A percentile compares a stretch with the other conserved stretches of the same genome.
phyloP scores from a whole-genome alignment of 2,888 invertebrate species.

The Ditylenchus weischeri region DNA sequence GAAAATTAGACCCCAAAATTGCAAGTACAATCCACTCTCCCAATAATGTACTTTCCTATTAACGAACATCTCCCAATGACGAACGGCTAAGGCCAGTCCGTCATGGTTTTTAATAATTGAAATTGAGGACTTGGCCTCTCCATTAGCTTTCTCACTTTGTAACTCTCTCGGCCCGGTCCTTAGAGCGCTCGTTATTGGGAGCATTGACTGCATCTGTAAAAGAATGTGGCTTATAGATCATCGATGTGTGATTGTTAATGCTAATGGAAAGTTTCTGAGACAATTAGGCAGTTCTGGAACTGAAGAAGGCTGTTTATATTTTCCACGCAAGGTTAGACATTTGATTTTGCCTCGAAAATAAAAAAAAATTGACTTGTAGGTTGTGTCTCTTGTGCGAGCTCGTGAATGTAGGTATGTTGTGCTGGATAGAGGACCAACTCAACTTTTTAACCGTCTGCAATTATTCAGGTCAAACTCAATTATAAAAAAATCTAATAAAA shows the following conservation, averaged over 20 bases:
- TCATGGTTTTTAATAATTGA: no score
- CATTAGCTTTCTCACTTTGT: no score
- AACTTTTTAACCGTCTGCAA: conserved; percentile 28
- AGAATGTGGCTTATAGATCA: conserved; percentile 31
- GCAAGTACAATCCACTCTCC: no score
- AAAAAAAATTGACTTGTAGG: conserved; percentile 35
- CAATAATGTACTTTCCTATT: no score
- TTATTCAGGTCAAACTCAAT: conserved; percentile 13
- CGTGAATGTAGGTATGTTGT: conserved; percentile 29
- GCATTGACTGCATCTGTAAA: no score
- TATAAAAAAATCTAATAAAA: not conserved
- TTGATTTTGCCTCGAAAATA: conserved; percentile 13
- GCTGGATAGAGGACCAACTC: conserved; percentile 30
- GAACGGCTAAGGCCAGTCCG: no score
- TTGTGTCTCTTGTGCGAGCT: conserved; percentile 28
- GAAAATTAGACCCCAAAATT: no score
- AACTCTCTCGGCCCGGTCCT: no score
- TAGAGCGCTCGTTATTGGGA: no score
- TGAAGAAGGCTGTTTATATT: conserved; percentile 53
- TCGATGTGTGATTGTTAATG: conserved; percentile 43
- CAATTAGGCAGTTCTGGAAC: conserved; percentile 30
- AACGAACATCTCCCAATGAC: no score
- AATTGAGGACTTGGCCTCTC: no score
- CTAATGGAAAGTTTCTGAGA: conserved; percentile 25
- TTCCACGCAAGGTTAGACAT: conserved; percentile 45